Evolutionary conservation across 1,140 invertebrate genomes (phyloP).

Genomic region (Parapsyche elsis): DNA sequence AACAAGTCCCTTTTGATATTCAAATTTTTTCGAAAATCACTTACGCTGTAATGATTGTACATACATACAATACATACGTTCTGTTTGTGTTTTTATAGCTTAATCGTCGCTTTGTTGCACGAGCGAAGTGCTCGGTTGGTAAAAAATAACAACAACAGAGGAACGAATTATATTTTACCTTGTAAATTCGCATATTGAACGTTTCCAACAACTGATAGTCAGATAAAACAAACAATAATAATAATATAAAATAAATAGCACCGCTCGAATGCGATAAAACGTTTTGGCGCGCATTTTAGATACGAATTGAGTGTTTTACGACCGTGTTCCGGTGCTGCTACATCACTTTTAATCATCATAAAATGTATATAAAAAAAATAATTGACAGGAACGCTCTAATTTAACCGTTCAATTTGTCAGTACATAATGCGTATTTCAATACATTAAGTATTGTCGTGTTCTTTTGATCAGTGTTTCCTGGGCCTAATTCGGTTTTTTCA

Average conservation of each 20-base stretch:
- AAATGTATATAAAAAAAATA: background rate
- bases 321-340: background rate
- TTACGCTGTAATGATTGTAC: background rate
- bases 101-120: no score
- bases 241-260: background rate
- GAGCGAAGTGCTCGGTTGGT: no score
- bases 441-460: no score
- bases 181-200: background rate
- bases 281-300: background rate
- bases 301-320: background rate
- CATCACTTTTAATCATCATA: background rate
- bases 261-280: background rate
- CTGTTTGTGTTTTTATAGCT: no score
- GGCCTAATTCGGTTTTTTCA: background rate
- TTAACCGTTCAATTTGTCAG: no score
- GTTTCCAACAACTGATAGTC: background rate
- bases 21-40: conserved; percentile 1
- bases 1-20: background rate
- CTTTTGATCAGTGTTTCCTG: background rate
- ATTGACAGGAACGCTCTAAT: background rate
- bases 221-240: no score
- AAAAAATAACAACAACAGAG: background rate
- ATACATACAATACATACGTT: no score
- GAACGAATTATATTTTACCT: conserved; percentile 1
- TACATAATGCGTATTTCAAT: no score